A percentile compares a stretch with the other conserved stretches of the same genome.
These are phyloP conservation scores for Melanotaenia pygmaea DNA, from an alignment of 2,797 vertebrate genomes.

Conservation along the genomic window DNA sequence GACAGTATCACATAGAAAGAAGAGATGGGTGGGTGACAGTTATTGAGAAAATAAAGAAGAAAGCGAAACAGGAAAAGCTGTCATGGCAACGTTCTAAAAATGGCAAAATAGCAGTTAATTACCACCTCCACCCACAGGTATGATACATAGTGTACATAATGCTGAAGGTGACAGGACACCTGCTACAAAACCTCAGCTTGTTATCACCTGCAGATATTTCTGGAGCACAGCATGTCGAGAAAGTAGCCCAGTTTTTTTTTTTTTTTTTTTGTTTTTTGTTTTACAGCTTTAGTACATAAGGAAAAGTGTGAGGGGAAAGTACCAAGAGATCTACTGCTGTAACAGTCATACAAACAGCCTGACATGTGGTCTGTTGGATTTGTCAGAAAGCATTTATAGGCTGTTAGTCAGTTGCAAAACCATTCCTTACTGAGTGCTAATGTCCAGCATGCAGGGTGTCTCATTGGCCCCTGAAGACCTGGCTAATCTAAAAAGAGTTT, in stretches of 20 bases:
- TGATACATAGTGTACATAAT: constrained; percentile 60
- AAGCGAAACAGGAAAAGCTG: constrained; percentile 50
- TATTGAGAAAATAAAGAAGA: constrained; percentile 53
- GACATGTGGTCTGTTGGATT: constrained; percentile 40
- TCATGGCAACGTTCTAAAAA: constrained; percentile 79
- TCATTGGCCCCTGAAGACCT: constrained; percentile 12
- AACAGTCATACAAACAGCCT: constrained; percentile 30
- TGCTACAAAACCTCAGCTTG: constrained; percentile 70
- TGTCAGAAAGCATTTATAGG: constrained; percentile 32
- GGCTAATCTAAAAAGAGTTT: constrained; percentile 8
- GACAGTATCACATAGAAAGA: background rate
- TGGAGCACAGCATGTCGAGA: constrained; percentile 46
- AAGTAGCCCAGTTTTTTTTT: constrained; percentile 40
- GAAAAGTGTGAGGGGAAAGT: constrained; percentile 64
- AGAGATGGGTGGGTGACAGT: constrained; percentile 1
- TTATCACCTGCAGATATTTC: constrained; percentile 77
- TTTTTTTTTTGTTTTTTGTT: constrained; percentile 1
- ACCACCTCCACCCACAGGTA: constrained; percentile 77
- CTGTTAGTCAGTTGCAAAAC: constrained; percentile 9
- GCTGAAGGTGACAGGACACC: constrained; percentile 74
- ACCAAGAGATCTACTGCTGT: constrained; percentile 53
- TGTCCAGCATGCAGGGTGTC: background rate
- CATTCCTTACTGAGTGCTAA: constrained; percentile 22
- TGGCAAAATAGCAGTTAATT: constrained; percentile 78
- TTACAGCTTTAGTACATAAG: constrained; percentile 15